phyloP scores from a whole-genome alignment of 1,140 invertebrate species.

The Aplysia californica region DNA sequence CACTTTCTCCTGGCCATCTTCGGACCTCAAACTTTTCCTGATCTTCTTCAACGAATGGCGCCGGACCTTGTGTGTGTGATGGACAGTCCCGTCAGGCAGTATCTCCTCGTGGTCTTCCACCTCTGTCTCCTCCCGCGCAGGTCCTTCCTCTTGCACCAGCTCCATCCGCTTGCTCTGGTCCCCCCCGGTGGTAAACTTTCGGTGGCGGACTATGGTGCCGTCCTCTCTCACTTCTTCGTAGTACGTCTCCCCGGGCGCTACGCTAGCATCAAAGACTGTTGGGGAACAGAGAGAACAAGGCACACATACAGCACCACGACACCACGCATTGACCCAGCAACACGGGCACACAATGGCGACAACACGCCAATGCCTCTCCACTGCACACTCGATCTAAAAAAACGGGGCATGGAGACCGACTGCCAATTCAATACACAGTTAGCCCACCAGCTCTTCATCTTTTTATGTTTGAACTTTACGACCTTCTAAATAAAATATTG shows the following conservation, averaged over 20 bases:
- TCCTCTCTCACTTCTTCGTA: slow-evolving; percentile 55
- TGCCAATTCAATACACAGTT: too few relatives aligned
- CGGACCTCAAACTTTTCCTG: slow-evolving; percentile 40
- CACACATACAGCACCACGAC: too few relatives aligned
- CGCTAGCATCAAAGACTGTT: slow-evolving; percentile 52
- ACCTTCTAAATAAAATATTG: too few relatives aligned
- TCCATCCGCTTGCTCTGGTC: slow-evolving; percentile 32
- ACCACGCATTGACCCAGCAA: too few relatives aligned
- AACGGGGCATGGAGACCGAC: too few relatives aligned
- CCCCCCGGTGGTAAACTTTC: slow-evolving; percentile 28
- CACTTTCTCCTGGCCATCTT: slow-evolving; percentile 45
- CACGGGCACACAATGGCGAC: too few relatives aligned
- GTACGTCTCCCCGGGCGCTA: slow-evolving; percentile 34
- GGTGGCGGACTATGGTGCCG: slow-evolving; percentile 50
- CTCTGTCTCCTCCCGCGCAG: slow-evolving; percentile 42
- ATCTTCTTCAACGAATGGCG: slow-evolving; percentile 54
- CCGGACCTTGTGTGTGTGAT: slow-evolving; percentile 43
- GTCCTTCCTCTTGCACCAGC: slow-evolving; percentile 40
- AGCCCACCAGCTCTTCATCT: too few relatives aligned
- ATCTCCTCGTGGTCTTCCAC: slow-evolving; percentile 55
- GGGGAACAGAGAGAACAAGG: slow-evolving; percentile 36
- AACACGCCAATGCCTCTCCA: too few relatives aligned
- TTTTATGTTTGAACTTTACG: too few relatives aligned
- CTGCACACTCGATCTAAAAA: too few relatives aligned
- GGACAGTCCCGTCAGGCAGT: slow-evolving; percentile 58